A percentile compares a stretch with the other conserved stretches of the same genome.
These are phyloP conservation scores for Gymnarchus niloticus DNA, from an alignment of 2,113 vertebrate species.

Conservation along the genomic window DNA sequence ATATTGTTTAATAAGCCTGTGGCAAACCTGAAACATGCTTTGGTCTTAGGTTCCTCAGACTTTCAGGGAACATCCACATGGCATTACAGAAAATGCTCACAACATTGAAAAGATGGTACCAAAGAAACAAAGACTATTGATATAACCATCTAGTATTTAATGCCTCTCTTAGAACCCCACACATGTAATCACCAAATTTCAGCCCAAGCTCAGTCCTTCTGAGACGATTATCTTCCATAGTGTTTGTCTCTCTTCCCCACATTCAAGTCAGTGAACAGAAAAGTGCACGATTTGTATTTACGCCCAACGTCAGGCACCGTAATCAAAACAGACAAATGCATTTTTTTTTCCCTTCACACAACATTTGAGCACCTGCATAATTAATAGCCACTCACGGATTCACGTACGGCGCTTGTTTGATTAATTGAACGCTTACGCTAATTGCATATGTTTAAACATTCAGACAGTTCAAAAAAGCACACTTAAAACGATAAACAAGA, in stretches of 20 bases:
- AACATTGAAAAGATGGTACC: background rate
- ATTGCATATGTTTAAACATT: conserved; percentile 28
- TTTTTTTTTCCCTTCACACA: background rate
- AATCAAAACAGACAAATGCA: conserved; percentile 16
- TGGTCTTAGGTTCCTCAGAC: background rate
- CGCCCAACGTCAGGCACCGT: background rate
- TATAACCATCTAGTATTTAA: conserved; percentile 5
- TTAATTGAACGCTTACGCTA: conserved; percentile 23
- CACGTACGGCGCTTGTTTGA: conserved; percentile 15
- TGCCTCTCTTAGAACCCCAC: background rate
- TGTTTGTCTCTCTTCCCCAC: background rate
- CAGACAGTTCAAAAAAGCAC: conserved; percentile 8
- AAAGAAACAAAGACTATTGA: background rate
- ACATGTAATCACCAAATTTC: background rate
- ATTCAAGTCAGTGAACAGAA: background rate
- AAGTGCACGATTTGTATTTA: background rate
- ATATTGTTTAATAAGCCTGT: background rate
- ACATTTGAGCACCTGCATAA: conserved; percentile 16
- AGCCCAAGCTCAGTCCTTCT: background rate
- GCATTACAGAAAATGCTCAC: background rate
- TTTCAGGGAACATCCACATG: background rate
- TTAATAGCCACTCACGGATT: conserved; percentile 26
- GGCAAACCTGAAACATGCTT: background rate
- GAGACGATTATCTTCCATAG: background rate
- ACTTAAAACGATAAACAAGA: conserved; percentile 11